Base-by-base conservation (phyloP, 2,113 vertebrate species). In the Podarcis muralis region DNA sequence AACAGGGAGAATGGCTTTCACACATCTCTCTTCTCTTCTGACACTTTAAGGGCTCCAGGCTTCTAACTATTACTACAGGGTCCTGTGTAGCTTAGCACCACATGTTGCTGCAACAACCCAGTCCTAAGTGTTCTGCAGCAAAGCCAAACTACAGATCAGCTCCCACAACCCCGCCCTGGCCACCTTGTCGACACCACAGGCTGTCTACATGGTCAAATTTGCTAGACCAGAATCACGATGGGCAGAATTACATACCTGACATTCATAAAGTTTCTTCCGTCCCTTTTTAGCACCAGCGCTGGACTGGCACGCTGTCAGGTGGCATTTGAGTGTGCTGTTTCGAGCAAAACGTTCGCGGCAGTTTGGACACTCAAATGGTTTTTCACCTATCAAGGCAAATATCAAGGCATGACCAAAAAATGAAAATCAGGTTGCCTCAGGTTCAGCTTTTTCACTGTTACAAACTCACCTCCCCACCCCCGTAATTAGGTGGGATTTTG, bases 241-340 rank as follows among this genome's bases (percentile, higher is more conserved):
- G 32, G 32, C 72, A 74, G 37, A 72, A 74, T 86, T 84, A 96
- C 96, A n/a, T 96, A 99, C 99, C 99, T 99, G 99, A 95, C 99
- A 99, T 94, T 99, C 99, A 13, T 99, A 99, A 75, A 99, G 97
- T 93, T 99, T 99, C 95, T 99, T 99, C 81, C 99, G 97, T 92
- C 99, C 99, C 88, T 99, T 99, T 95, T 99, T 99, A 93, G 99
- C 99, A 59, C 99, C 99, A 0, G 97, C 97, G 87, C 98, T 98
- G 84, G 99, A 99, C 93, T 99, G 98, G 95, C 99, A 99, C 48
- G 98, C 99, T 0, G 98, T 98, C 97, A 99, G 97, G 93, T 99
- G 99, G 96, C 98, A 99, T 95, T 99, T 99, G 35, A 99, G 97
- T 0, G 99, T 99, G 94, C 98, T 99, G 94, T 99, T 99, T 93